Base-by-base conservation (phyloP, 2,888 invertebrate species). In the Unio pictorum region DNA sequence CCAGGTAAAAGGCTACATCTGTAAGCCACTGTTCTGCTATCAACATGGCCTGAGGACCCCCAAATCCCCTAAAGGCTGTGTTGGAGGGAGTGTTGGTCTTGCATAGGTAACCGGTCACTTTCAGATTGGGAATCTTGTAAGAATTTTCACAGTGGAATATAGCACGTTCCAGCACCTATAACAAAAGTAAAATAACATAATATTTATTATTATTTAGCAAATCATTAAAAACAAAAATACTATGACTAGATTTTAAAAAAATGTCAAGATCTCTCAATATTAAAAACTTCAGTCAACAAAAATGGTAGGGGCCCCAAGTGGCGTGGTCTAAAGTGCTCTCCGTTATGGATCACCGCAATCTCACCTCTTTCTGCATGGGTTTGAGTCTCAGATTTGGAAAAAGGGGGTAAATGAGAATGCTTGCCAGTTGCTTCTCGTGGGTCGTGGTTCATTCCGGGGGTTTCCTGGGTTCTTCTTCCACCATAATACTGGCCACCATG, bases 21-120 rank as follows among this genome's bases (percentile, higher is more conserved):
- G 73, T 71, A 23, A 86, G 70, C 26, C 79, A 77, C 11, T 72
- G 75, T 61, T 86, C 85, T 6, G 75, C 74, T 4, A 81, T 67
- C 64, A 84, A 75, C 72, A 80, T 77, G 1, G 75, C 79, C 66
- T 86, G 86, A 23, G 85, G 84, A 6, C 73, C 78, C 17, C 85
- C 85, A 74, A 84, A 85, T 17, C 86, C 87, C 17, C 97, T 92
- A 85, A 97, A 97, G 0, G 97, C 97, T 0, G 97, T 98, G 87
- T 96, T 96, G 0, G 96, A 96, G 0, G 96, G 94, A 65, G 96
- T 89, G 91, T 98, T 97, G 0, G 98, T 98, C 90, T 93, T 94
- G 86, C 97, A 97, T 11, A 89, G 68, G 59, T 75, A 75, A 6
- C 94, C 91, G 84, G 93, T 93, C 0, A 95, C 95, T 78, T 93